These are phyloP conservation scores for Caenorhabditis sp. DNA, from an alignment of 2,888 invertebrate genomes.

Conservation along the genomic window DNA sequence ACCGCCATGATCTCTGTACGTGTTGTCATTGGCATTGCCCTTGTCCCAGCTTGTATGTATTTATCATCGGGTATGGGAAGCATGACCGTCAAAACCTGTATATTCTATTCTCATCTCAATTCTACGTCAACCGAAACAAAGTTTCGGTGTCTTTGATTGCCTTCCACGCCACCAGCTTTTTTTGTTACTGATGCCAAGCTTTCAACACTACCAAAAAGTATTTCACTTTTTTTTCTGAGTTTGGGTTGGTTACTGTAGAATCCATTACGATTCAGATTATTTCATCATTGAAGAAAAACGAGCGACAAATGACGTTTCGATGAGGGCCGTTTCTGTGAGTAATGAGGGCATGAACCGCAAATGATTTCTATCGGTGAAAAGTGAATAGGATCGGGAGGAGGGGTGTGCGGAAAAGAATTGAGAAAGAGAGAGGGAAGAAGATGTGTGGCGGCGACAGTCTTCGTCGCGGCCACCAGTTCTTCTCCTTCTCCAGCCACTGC, in stretches of 20 bases:
- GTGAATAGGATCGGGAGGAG: slow-evolving; percentile 12
- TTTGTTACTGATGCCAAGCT: too few relatives aligned
- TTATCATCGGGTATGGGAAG: slow-evolving; percentile 46
- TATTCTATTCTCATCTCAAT: slow-evolving; percentile 20
- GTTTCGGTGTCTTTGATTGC: slow-evolving; percentile 2
- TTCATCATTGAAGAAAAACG: neutral
- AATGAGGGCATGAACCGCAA: slow-evolving; percentile 54
- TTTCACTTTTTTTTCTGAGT: too few relatives aligned
- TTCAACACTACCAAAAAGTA: neutral
- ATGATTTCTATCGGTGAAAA: slow-evolving; percentile 49
- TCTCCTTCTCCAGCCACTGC: slow-evolving; percentile 17
- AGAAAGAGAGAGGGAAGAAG: slow-evolving; percentile 3
- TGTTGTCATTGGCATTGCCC: slow-evolving; percentile 28
- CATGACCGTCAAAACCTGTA: slow-evolving; percentile 56
- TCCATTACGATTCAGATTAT: too few relatives aligned
- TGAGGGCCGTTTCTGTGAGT: slow-evolving; percentile 7
- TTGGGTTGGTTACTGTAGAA: too few relatives aligned
- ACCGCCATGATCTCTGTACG: slow-evolving; percentile 13
- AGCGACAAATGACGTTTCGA: neutral
- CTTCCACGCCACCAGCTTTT: neutral
- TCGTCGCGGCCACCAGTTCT: slow-evolving; percentile 47
- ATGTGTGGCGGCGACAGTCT: slow-evolving; percentile 11
- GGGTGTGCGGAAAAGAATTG: neutral
- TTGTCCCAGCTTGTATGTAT: slow-evolving; percentile 31
- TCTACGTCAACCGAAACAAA: neutral